A percentile compares a stretch with the other conserved stretches of the same genome.
Conservation (phyloP, 2,888 invertebrate species). For the Lissonota sp. region DNA sequence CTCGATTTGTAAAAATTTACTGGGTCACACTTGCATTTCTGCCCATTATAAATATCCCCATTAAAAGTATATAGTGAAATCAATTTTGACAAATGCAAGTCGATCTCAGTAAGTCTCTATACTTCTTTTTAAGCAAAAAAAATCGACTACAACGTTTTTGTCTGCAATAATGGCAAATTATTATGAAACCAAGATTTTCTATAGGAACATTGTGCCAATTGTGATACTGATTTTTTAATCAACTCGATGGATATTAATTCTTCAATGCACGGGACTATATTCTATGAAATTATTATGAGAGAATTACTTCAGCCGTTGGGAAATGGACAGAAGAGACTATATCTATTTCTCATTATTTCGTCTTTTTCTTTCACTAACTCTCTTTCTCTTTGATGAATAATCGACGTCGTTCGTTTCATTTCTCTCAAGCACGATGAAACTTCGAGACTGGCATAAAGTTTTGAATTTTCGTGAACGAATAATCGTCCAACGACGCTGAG, state of each 20-base stretch:
- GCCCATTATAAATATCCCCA: too few species aligned
- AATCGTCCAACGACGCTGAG: not conserved
- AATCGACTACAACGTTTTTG: too few species aligned
- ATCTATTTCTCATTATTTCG: not conserved
- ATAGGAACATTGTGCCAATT: not conserved
- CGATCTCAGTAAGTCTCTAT: too few species aligned
- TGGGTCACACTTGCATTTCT: too few species aligned
- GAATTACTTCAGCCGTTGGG: constrained; percentile 16
- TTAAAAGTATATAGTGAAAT: too few species aligned
- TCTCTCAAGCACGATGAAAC: not conserved
- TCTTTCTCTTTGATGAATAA: constrained; percentile 14
- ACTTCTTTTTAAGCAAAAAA: too few species aligned
- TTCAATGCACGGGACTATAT: constrained; percentile 26
- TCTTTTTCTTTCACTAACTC: not conserved
- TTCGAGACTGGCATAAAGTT: not conserved
- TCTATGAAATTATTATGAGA: constrained; percentile 26
- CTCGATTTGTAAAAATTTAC: too few species aligned
- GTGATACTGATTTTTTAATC: constrained; percentile 17
- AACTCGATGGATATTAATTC: constrained; percentile 5
- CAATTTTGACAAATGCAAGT: too few species aligned
- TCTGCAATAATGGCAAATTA: too few species aligned
- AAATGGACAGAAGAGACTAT: too few species aligned
- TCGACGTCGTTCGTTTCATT: not conserved
- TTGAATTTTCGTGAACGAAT: not conserved
- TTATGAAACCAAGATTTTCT: not conserved